Conservation (phyloP, 2,888 invertebrate genomes). For the Bunonema sp. region DNA sequence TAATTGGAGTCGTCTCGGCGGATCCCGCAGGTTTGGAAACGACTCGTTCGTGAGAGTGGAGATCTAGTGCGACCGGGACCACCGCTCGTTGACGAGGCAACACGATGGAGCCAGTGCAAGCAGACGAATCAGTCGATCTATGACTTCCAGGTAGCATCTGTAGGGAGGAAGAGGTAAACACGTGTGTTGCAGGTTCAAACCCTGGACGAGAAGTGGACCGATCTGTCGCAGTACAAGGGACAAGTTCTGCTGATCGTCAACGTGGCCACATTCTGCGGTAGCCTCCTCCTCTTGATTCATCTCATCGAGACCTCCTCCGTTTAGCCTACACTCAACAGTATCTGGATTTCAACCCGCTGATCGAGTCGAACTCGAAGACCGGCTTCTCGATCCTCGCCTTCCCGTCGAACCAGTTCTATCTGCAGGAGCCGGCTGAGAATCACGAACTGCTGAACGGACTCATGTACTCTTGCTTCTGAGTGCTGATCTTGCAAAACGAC, state of each 20-base stretch:
- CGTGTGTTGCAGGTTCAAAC: constrained; percentile 24
- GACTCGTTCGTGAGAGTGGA: too few relatives aligned
- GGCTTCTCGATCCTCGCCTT: constrained; percentile 40
- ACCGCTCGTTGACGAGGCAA: constrained; percentile 41
- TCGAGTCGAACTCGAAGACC: constrained; percentile 32
- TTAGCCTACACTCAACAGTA: constrained; percentile 44
- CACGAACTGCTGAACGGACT: constrained; percentile 42
- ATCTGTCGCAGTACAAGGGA: constrained; percentile 35
- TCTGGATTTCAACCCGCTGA: constrained; percentile 42
- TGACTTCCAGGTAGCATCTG: constrained; percentile 24
- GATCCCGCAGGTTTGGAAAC: too few relatives aligned
- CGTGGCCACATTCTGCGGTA: constrained; percentile 43
- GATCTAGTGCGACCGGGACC: too few relatives aligned
- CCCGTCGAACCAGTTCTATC: constrained; percentile 44
- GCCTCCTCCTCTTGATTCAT: constrained; percentile 3
- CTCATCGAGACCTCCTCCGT: constrained; percentile 4
- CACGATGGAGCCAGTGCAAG: constrained; percentile 35
- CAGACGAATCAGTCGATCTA: constrained; percentile 34
- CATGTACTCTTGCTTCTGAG: too few relatives aligned
- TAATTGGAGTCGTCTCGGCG: too few relatives aligned
- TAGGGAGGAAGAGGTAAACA: neutral
- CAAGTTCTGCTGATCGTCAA: constrained; percentile 39
- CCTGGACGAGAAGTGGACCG: constrained; percentile 38
- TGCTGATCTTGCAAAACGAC: too few relatives aligned
- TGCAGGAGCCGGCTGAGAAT: constrained; percentile 43